Conservation (phyloP, 2,888 invertebrate genomes). For the Stenotaenia linearis region DNA sequence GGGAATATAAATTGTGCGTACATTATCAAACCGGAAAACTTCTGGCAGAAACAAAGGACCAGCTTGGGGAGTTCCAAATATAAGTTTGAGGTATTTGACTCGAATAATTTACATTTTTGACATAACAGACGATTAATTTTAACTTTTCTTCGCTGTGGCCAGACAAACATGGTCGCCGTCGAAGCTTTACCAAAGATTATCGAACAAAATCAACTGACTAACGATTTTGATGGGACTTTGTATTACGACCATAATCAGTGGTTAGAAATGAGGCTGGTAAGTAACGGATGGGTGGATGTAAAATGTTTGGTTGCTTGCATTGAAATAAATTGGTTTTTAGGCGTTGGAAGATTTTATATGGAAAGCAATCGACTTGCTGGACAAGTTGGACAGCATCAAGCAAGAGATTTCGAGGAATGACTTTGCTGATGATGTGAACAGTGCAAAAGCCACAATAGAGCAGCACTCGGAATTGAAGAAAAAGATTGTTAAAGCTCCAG, state of each 20-base stretch:
- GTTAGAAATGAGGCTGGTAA: conserved; percentile 82
- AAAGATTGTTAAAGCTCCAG: conserved; percentile 84
- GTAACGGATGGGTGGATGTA: conserved; percentile 37
- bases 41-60: conserved; percentile 99
- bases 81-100: conserved; percentile 98
- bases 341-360: conserved; percentile 93
- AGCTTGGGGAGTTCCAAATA: conserved; percentile 96
- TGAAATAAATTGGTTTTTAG: not conserved
- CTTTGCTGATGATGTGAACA: conserved; percentile 88
- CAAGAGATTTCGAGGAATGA: conserved; percentile 89
- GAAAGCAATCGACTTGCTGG: conserved; percentile 89
- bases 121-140: not conserved
- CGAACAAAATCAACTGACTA: conserved; percentile 84
- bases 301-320: not conserved
- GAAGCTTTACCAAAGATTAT: conserved; percentile 90
- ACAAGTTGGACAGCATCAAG: conserved; percentile 84
- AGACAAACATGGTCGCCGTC: conserved; percentile 94
- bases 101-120: too few relatives aligned
- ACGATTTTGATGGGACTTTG: conserved; percentile 88
- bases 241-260: conserved; percentile 95
- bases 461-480: conserved; percentile 90
- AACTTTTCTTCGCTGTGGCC: too few relatives aligned
- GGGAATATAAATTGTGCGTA: conserved; percentile 82
- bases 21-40: conserved; percentile 97
- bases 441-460: conserved; percentile 86